A percentile compares a stretch with the other conserved stretches of the same genome.
Evolutionary conservation across 2,797 vertebrate species (phyloP).

Genomic region (Podargus strigoides): DNA sequence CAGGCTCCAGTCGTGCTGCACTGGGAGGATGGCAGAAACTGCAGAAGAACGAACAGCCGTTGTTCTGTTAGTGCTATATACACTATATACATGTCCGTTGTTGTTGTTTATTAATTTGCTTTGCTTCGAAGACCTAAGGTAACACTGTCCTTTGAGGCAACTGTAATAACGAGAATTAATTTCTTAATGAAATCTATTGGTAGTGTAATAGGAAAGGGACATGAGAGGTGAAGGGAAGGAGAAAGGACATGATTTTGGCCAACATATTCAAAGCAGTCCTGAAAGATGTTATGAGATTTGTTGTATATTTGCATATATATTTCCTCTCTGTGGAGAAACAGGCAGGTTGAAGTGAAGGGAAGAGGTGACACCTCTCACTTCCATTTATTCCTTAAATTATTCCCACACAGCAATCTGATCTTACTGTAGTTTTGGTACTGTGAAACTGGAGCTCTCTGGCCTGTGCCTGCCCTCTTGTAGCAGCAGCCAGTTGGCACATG

Average conservation of each 20-base stretch:
- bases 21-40: background rate
- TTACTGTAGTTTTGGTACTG: background rate
- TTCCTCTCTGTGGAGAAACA: background rate
- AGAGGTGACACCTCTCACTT: background rate
- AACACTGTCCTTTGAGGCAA: background rate
- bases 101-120: background rate
- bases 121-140: background rate
- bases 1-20: background rate
- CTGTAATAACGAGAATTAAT: background rate
- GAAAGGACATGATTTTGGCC: background rate
- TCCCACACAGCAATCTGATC: background rate
- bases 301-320: background rate
- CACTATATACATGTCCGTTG: too few species aligned
- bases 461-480: background rate
- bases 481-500: background rate
- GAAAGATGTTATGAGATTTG: background rate
- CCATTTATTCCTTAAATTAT: background rate
- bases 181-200: background rate
- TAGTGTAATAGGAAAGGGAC: background rate
- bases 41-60: rapidly evolving
- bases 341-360: background rate
- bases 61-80: background rate
- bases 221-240: background rate
- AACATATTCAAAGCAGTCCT: background rate
- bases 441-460: background rate